Evolutionary conservation across 1,140 invertebrate species (phyloP), one percentile per base, ranked within the genome.

Genomic region (Popillia japonica): DNA sequence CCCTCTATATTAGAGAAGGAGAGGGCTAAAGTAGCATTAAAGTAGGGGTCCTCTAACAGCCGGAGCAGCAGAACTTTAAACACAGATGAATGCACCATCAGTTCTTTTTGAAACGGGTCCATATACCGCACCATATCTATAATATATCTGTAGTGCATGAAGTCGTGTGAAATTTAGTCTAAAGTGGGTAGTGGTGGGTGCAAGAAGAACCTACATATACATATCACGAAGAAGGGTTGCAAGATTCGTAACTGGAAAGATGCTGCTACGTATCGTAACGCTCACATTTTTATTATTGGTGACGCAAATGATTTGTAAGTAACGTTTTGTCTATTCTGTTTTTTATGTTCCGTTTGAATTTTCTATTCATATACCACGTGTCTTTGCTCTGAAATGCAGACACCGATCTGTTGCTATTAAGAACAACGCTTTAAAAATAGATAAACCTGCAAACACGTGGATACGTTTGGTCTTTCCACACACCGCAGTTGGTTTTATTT

Each of bases 71-170:
- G 27, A 68, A 68, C 22, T 68, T 68, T 68, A 68, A 68, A 68
- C 61, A 68, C 61, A 68, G 61, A 68, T 68, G 61, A 68, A 68
- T 68, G 61, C 61, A 68, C 61, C 61, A 68, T 68, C 27, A 34
- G 61, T 68, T 68, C 61, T 68, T 68, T 34, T 68, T 22, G 61
- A 23, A 34, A 68, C 61, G 61, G 61, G 22, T 68, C 61, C 61
- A 68, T 34, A 68, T 55, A 68, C 61, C 22, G 22, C 20, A 34
- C 27, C 22, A 34, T 23, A 68, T 27, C 61, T 68, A 14, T 68
- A 68, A 68, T 34, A 27, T 27, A 68, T 68, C 61, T 34, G 23
- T 34, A 14, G 61, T 68, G 61, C 48, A 27, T 68, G 9, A 23
- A 27, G 22, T 34, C 11, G 61, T 68, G 61, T 68, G 61, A 68